Evolutionary conservation across 2,888 invertebrate species (phyloP), one percentile per base, ranked within the genome.

Genomic region (Drosophila differens): DNA sequence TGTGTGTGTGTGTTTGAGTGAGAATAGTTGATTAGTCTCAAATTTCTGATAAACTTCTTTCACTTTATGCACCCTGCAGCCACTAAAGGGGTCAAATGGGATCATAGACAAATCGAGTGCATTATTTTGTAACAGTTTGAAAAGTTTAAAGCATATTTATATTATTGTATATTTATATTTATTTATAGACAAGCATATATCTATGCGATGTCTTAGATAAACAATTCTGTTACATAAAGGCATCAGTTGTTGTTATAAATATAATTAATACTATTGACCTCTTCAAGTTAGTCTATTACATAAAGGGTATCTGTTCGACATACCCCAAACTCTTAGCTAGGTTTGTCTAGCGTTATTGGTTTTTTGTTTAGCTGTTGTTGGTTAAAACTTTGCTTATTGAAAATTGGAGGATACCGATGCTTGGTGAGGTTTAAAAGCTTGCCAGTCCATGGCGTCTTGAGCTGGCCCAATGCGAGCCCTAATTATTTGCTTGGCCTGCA

Each of bases 21-120:
- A 63, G 61, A 22, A 63, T 59, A 76, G 85, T 85, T 88, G 89
- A 88, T 90, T 85, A 90, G 85, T 76, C 65, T 73, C 69, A 64
- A 85, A 76, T 85, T 82, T 75, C 37, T 53, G 53, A 25, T 49
- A 9, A 54, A 78, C 70, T 78, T 79, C 44, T 65, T 52, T 54
- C 59, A 30, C 61, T 53, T 39, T 30, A 16, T 22, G 51, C 64
- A 61, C 58, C 51, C 66, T 37, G 44, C 37, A 49, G 16, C 4
- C 19, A 33, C 33, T 54, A 3, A 55, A 57, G 7, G 19, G 32
- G n/a, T 58, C 57, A 39, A 57, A 57, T 39, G 39, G 57, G 7
- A 25, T 55, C 37, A 37, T 37, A 28, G 55, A 39, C n/a, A 57
- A 57, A 57, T 58, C 16, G 30, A 41, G 41, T 30, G 41, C 22